phyloP scores from a whole-genome alignment of 2,797 vertebrate genomes.

The Catostomus latipinnis region DNA sequence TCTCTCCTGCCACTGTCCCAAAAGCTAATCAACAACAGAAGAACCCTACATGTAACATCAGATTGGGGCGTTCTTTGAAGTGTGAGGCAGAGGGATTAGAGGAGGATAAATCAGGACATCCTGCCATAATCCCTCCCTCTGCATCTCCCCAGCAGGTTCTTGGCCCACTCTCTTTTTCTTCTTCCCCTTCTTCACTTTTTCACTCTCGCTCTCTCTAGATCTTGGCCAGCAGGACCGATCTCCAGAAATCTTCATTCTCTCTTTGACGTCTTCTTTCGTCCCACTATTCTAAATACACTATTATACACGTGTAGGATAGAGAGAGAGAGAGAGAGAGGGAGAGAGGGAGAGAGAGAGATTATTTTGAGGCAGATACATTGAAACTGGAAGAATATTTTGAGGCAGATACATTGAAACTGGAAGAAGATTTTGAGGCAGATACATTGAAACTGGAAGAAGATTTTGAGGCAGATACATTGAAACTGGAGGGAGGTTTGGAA shows the following conservation, averaged over 20 bases:
- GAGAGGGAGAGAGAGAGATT: too few relatives aligned
- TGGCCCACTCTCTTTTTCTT: constrained; percentile 27
- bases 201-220: neutral
- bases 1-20: constrained; percentile 13
- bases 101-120: constrained; percentile 74
- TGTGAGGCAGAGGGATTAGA: constrained; percentile 69
- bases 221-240: constrained; percentile 21
- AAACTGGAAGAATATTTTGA: too few relatives aligned
- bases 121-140: constrained; percentile 68
- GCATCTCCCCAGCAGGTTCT: constrained; percentile 47
- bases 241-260: constrained; percentile 14
- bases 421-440: too few relatives aligned
- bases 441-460: too few relatives aligned
- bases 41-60: constrained; percentile 70
- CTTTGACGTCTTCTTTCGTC: constrained; percentile 1
- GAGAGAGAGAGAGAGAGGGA: neutral
- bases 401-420: too few relatives aligned
- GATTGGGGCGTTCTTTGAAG: constrained; percentile 69
- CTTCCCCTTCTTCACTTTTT: constrained; percentile 36
- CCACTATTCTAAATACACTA: neutral
- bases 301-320: neutral
- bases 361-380: too few relatives aligned
- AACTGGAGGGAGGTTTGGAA: too few relatives aligned
- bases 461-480: too few relatives aligned
- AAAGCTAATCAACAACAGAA: constrained; percentile 67